Base-by-base conservation (phyloP, 2,888 invertebrate genomes). In the Leucophora obtusa region DNA sequence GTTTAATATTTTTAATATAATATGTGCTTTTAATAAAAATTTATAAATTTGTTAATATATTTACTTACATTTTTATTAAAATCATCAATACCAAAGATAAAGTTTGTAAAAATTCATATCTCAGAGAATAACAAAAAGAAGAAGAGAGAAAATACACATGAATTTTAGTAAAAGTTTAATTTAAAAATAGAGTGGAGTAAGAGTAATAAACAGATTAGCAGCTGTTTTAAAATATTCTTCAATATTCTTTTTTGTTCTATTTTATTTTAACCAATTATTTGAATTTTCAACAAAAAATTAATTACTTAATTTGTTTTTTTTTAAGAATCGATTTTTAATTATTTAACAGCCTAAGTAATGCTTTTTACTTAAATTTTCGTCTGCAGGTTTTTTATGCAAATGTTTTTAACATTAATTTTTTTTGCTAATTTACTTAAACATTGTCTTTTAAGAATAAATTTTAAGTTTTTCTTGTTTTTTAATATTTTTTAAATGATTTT, bases 1-100 rank as follows among this genome's bases (percentile, higher is more conserved):
- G 4, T 28, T 28, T 28, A n/a, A n/a, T n/a, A n/a, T 28, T 28
- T 28, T 28, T 6, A 28, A 28, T 28, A 28, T 28, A 28, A 28
- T 6, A 38, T n/a, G 43, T 47, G 58, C 21, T 54, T 53, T 18
- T 47, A 38, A 28, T 65, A 50, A 71, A 35, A 21, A 24, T 43
- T 10, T n/a, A 24, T 38, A 68, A 11, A 50, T 73, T 21, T 74
- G 51, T 74, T 47, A 14, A 11, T 2, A 38, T 2, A 14, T 54
- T 65, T 79, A 82, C 82, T 79, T 82, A 79, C 82, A 82, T 75
- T 82, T 79, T 60, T 50, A 68, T 69, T 62, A 75, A 79, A 79
- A 79, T 75, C 82, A 79, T 82, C 78, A 79, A 75, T 71, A 79
- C 59, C 79, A 79, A 78, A 82, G 78, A 75, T 54, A 58, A 71